Conservation (phyloP, 2,888 invertebrate genomes). For the Plagodis dolabraria region DNA sequence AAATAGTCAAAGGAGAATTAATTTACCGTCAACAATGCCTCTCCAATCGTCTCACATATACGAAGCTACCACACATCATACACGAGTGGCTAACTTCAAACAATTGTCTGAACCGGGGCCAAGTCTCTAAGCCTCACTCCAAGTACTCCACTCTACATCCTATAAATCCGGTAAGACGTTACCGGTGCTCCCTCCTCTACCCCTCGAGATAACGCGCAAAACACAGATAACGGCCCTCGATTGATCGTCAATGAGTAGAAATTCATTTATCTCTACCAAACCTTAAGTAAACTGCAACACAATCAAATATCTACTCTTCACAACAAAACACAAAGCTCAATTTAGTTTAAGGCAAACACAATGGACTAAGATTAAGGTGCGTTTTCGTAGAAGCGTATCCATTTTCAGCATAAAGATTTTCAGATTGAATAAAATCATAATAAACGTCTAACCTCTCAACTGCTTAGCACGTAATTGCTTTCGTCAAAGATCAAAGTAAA, state of each 20-base stretch:
- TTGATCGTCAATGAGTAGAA: constrained; percentile 81
- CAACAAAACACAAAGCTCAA: constrained; percentile 19
- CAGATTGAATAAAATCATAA: constrained; percentile 28
- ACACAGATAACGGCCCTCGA: constrained; percentile 76
- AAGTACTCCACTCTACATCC: constrained; percentile 16
- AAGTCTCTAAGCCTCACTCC: constrained; percentile 6
- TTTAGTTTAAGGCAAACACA: constrained; percentile 34
- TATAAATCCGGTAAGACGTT: constrained; percentile 26
- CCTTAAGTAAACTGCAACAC: constrained; percentile 37
- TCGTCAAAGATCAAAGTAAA: constrained; percentile 29
- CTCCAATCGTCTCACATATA: no score
- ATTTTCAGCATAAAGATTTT: constrained; percentile 33
- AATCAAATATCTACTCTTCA: constrained; percentile 41
- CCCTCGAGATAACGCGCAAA: constrained; percentile 67
- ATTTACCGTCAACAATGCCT: no score
- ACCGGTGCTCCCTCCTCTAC: constrained; percentile 15
- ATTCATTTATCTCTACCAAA: constrained; percentile 79
- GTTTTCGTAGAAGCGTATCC: constrained; percentile 43
- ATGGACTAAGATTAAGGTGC: constrained; percentile 49
- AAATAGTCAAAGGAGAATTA: no score
- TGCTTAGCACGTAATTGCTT: constrained; percentile 30
- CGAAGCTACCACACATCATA: constrained; percentile 2
- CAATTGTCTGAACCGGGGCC: constrained; percentile 2
- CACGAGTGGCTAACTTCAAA: constrained; percentile 4
- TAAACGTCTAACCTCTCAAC: constrained; percentile 20